These are phyloP conservation scores for Archegozetes longisetosus DNA, from an alignment of 1,140 invertebrate genomes.

Conservation along the genomic window DNA sequence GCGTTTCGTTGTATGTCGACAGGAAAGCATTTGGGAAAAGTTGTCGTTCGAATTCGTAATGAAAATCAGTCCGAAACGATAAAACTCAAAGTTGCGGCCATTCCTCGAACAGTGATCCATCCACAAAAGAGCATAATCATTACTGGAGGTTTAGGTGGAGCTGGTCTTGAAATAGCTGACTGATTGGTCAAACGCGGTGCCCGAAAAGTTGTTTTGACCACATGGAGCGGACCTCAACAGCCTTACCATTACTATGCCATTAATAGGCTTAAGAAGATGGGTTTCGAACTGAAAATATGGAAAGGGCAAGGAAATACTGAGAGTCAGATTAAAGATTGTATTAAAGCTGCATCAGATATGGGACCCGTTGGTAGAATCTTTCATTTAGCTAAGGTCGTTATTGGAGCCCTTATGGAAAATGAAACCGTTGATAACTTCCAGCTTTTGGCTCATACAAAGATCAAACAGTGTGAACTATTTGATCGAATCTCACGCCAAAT, in stretches of 20 bases:
- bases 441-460: constrained; percentile 40
- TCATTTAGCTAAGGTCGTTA: constrained; percentile 69
- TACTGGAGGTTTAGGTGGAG: constrained; percentile 40
- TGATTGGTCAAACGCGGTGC: constrained; percentile 38
- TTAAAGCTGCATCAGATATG: constrained; percentile 45
- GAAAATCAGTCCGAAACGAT: constrained; percentile 43
- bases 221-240: constrained; percentile 34
- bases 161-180: constrained; percentile 38
- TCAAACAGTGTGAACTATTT: constrained; percentile 48
- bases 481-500: constrained; percentile 52
- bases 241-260: constrained; percentile 34
- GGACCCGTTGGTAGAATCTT: constrained; percentile 83
- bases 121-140: constrained; percentile 30
- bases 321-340: constrained; percentile 48
- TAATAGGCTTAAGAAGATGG: constrained; percentile 35
- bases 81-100: constrained; percentile 24
- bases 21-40: constrained; percentile 67
- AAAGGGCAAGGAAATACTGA: constrained; percentile 44
- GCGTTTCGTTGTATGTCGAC: constrained; percentile 50
- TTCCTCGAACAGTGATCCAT: constrained; percentile 31
- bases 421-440: constrained; percentile 60
- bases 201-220: constrained; percentile 34
- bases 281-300: constrained; percentile 51
- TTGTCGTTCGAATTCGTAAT: constrained; percentile 34
- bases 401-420: constrained; percentile 74